Percentiles rank a stretch among this genome's conserved stretches.
Evolutionary conservation across 2,888 invertebrate genomes (phyloP).

Genomic region (Calameuta pallipes): DNA sequence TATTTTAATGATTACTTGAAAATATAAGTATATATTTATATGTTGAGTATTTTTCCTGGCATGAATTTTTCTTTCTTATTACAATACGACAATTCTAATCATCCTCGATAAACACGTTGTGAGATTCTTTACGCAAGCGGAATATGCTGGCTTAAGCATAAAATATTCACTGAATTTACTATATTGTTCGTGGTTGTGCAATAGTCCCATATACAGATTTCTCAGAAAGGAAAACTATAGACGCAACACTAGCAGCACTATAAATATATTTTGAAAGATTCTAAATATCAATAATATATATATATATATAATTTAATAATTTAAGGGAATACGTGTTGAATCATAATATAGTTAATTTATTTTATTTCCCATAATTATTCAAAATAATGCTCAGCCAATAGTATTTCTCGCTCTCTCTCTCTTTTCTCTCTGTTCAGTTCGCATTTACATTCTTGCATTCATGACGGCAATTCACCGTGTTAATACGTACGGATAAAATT

Average conservation of each 20-base stretch:
- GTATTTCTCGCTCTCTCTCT: not conserved
- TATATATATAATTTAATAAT: not conserved
- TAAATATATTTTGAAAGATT: not conserved
- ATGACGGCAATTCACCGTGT: not conserved
- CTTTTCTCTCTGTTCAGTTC: not conserved
- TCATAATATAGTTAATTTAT: not conserved
- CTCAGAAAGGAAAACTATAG: not conserved
- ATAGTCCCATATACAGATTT: not conserved
- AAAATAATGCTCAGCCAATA: not conserved
- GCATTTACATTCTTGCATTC: not conserved
- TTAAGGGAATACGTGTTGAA: not conserved
- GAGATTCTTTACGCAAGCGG: not conserved
- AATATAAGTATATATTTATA: not conserved
- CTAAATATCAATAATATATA: not conserved
- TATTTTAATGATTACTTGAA: not conserved
- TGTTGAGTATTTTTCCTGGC: not conserved
- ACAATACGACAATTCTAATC: not conserved
- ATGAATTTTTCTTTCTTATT: not conserved
- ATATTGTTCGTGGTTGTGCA: not conserved
- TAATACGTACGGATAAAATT: conserved; percentile 6
- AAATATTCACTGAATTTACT: not conserved
- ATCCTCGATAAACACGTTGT: not conserved
- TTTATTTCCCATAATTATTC: not conserved
- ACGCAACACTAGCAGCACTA: not conserved
- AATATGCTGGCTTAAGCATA: not conserved